Evolutionary conservation across 2,797 vertebrate genomes (phyloP).

Genomic region (Falco concolor): DNA sequence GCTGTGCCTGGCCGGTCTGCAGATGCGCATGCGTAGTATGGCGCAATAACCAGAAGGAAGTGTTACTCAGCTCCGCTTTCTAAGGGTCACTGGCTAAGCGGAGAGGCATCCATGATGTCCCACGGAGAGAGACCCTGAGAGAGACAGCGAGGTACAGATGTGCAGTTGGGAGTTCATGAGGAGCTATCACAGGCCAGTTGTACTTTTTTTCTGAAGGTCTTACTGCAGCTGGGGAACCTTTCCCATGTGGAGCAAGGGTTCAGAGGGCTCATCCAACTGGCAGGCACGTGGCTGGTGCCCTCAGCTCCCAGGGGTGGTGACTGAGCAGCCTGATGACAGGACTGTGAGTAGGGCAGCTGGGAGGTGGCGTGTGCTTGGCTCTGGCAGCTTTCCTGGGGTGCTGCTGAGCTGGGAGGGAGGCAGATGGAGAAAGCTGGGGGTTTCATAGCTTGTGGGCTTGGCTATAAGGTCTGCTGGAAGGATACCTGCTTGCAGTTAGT

Average conservation of each 20-base stretch:
- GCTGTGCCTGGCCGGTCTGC: background rate
- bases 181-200: background rate
- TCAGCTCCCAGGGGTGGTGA: background rate
- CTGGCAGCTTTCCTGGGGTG: background rate
- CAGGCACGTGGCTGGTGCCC: background rate
- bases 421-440: background rate
- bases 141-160: background rate
- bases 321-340: background rate
- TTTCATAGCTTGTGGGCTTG: background rate
- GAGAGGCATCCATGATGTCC: accelerated
- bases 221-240: accelerated
- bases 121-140: accelerated
- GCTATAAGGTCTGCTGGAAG: background rate
- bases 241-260: background rate
- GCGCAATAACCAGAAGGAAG: background rate
- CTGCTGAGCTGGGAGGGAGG: background rate
- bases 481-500: background rate
- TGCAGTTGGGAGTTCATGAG: background rate
- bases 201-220: background rate
- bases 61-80: accelerated
- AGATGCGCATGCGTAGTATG: accelerated
- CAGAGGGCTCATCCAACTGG: background rate
- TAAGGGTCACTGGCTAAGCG: accelerated
- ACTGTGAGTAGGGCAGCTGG: background rate
- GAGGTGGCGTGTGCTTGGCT: accelerated